phyloP scores from a whole-genome alignment of 2,888 invertebrate species.

The Podotricha telesiphe region DNA sequence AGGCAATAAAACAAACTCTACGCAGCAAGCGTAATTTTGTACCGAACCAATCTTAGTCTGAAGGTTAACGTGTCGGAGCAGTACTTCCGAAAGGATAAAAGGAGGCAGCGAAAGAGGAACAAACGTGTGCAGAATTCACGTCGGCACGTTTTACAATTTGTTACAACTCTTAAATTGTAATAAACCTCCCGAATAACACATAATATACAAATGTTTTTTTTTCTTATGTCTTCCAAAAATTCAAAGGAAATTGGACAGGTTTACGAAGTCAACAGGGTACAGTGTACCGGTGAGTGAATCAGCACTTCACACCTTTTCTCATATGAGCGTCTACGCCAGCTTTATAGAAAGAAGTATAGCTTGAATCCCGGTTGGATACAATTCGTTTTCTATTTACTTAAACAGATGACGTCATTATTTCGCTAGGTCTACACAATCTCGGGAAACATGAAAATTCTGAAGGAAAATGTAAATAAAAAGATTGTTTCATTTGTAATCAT shows the following conservation, averaged over 20 bases:
- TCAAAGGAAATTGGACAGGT: constrained; percentile 46
- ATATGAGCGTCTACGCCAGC: constrained; percentile 55
- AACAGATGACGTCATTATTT: constrained; percentile 75
- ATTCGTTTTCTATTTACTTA: constrained; percentile 78
- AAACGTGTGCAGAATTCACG: constrained; percentile 74
- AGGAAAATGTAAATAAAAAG: constrained; percentile 35
- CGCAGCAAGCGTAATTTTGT: constrained; percentile 45
- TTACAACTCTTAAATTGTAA: constrained; percentile 81
- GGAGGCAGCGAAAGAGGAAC: constrained; percentile 70
- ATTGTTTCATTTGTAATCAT: constrained; percentile 24
- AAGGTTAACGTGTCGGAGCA: constrained; percentile 60
- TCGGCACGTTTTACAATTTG: constrained; percentile 79
- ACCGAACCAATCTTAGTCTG: constrained; percentile 41
- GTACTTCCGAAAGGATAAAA: constrained; percentile 64
- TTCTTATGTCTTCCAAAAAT: constrained; percentile 46
- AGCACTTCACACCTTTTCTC: constrained; percentile 49
- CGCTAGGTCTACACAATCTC: constrained; percentile 60
- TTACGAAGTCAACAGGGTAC: constrained; percentile 5
- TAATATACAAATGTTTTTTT: constrained; percentile 51
- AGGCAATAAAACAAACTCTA: constrained; percentile 46
- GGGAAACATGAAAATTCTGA: constrained; percentile 37
- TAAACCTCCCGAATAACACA: constrained; percentile 76
- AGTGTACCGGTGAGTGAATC: background rate
- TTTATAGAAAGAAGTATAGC: constrained; percentile 75
- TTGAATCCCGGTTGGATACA: constrained; percentile 74